Base-by-base conservation (phyloP, 1,140 invertebrate species). In the Apis dorsata region DNA sequence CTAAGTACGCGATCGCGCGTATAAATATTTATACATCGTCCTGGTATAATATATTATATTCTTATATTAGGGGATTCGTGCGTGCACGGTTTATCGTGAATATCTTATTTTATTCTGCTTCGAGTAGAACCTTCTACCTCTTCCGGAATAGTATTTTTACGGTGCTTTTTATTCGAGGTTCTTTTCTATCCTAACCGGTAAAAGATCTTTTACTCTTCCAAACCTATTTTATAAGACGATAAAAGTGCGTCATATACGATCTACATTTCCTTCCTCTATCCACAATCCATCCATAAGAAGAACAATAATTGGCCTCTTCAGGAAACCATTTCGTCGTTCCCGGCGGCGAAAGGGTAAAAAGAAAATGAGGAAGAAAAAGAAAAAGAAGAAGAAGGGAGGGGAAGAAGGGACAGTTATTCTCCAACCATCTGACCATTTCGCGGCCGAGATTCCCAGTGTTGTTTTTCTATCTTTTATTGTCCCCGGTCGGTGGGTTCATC, bases 1-100 rank as follows among this genome's bases (percentile, higher is more conserved):
- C 53, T 62, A 77, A 77, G 66, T 66, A 77, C 28, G 51, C 17
- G 59, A 17, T 8, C 24, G 13, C 24, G 13, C 2, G 19, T 71
- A 28, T 80, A 62, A 63, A 81, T 81, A 71, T 81, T 75, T 74
- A 74, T 81, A 11, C n/a, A 5, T n/a, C 57, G 9, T 17, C 28
- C 8, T 17, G 53, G 15, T 34, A 17, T 17, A 34, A 65, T 65
- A 62, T 79, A 53, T 55, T 79, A 53, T 55, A 69, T 51, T 51
- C 44, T 75, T 71, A 28, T 19, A 10, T 79, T 60, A 59, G 12
- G 13, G n/a, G n/a, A 44, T 60, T 79, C n/a, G 13, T 19, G 21
- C 9, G 15, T 60, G 4, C 15, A 15, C 17, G 51, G 10, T 2
- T 11, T 72, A 55, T 28, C 10, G 10, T 19, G 5, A 19, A 65